phyloP scores from a whole-genome alignment of 2,797 vertebrate species.

The Linurgus olivaceus region DNA sequence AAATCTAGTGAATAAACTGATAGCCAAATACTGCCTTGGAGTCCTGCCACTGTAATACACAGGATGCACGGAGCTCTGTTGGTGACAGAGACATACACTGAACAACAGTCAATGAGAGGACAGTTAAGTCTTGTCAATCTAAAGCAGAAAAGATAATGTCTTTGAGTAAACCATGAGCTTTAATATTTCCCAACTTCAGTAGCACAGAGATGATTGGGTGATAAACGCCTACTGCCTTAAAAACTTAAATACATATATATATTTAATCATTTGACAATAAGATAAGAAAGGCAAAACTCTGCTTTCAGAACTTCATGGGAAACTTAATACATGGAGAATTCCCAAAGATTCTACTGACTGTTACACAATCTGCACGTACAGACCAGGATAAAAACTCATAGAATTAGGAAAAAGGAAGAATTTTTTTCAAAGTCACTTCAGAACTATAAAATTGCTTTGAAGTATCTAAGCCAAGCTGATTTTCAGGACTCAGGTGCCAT shows the following conservation, averaged over 20 bases:
- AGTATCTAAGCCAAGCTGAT: neutral
- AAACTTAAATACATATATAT: neutral
- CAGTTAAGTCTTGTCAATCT: neutral
- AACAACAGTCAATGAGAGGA: neutral
- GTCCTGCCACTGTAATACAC: conserved; percentile 42
- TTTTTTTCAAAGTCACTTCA: neutral
- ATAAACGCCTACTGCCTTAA: neutral
- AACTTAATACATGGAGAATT: neutral
- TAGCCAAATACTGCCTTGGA: conserved; percentile 61
- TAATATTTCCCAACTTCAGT: neutral
- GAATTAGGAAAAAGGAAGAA: neutral
- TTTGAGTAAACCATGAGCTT: neutral
- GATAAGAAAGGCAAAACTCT: neutral
- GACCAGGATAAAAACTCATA: neutral
- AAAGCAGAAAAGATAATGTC: neutral
- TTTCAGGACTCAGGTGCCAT: neutral
- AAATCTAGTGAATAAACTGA: conserved; percentile 58
- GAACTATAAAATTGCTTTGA: neutral
- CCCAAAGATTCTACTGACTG: neutral
- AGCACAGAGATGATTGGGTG: neutral
- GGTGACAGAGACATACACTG: neutral
- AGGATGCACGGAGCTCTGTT: neutral
- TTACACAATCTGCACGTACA: neutral
- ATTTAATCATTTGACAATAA: neutral
- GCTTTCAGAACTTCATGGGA: conserved; percentile 12